Evolutionary conservation across 2,888 invertebrate species (phyloP).

Genomic region (Oscheius sp.): DNA sequence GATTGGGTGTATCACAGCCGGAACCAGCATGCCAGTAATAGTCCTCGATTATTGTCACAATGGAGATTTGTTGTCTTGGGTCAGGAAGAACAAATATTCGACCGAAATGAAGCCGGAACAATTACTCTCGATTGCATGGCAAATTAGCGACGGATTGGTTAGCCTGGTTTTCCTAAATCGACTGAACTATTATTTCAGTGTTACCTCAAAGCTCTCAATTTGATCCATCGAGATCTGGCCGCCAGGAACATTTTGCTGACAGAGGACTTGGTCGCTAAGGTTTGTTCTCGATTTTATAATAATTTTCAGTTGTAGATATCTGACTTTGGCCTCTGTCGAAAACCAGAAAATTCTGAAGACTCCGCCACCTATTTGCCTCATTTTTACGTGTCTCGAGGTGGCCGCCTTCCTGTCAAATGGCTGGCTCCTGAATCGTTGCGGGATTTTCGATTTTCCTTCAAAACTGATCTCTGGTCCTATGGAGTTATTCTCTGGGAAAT

Average conservation of each 20-base stretch:
- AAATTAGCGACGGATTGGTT: background rate
- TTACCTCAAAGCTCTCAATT: constrained; percentile 58
- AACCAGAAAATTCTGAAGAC: background rate
- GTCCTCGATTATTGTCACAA: constrained; percentile 60
- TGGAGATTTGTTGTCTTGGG: constrained; percentile 58
- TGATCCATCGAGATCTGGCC: constrained; percentile 58
- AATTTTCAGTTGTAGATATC: background rate
- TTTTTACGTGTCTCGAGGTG: constrained; percentile 1
- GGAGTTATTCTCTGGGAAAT: constrained; percentile 12
- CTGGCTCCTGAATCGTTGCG: constrained; percentile 6
- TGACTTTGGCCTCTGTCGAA: constrained; percentile 8
- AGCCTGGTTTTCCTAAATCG: background rate
- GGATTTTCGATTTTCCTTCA: constrained; percentile 5
- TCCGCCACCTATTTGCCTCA: background rate
- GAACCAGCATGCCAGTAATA: constrained; percentile 54
- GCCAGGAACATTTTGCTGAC: background rate
- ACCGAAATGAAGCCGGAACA: constrained; percentile 59
- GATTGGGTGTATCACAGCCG: constrained; percentile 1
- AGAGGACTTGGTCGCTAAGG: background rate
- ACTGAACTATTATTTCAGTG: no score
- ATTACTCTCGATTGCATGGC: constrained; percentile 51
- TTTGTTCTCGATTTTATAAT: background rate
- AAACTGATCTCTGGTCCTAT: constrained; percentile 16
- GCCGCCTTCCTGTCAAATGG: constrained; percentile 7
- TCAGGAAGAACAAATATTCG: constrained; percentile 45